phyloP scores from a whole-genome alignment of 2,797 vertebrate genomes.

The Dryobates pubescens region DNA sequence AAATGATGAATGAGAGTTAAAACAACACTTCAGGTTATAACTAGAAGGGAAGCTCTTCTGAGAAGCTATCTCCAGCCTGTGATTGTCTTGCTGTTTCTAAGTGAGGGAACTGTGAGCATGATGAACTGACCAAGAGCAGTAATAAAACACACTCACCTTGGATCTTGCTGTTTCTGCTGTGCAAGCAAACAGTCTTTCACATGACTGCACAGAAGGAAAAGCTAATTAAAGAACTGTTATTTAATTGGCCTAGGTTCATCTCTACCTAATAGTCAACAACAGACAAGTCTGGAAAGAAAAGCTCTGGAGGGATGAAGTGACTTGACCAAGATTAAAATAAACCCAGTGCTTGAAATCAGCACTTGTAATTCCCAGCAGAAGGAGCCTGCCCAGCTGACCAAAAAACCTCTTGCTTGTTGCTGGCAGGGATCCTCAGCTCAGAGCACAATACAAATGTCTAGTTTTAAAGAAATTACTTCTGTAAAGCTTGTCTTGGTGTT shows the following conservation, averaged over 20 bases:
- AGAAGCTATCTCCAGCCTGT: not conserved
- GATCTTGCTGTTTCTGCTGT: constrained; percentile 25
- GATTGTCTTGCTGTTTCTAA: not conserved
- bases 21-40: constrained; percentile 14
- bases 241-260: constrained; percentile 44
- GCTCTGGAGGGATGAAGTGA: constrained; percentile 11
- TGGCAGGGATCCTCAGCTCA: not conserved
- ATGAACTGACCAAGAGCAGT: constrained; percentile 7
- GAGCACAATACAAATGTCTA: not conserved
- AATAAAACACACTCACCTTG: constrained; percentile 28
- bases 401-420: not conserved
- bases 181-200: constrained; percentile 31
- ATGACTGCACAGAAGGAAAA: constrained; percentile 45
- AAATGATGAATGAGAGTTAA: constrained; percentile 26
- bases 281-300: constrained; percentile 25
- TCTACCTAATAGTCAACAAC: constrained; percentile 32
- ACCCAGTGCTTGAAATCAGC: not conserved
- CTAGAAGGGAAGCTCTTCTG: not conserved
- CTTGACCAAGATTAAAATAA: constrained; percentile 39
- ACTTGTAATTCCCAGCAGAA: not conserved
- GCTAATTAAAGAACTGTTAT: constrained; percentile 42
- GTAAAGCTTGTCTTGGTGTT: not conserved
- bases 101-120: not conserved
- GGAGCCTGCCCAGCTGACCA: not conserved
- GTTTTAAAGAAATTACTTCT: constrained; percentile 5